phyloP scores from a whole-genome alignment of 1,140 invertebrate genomes.

The Drosophila sp. region DNA sequence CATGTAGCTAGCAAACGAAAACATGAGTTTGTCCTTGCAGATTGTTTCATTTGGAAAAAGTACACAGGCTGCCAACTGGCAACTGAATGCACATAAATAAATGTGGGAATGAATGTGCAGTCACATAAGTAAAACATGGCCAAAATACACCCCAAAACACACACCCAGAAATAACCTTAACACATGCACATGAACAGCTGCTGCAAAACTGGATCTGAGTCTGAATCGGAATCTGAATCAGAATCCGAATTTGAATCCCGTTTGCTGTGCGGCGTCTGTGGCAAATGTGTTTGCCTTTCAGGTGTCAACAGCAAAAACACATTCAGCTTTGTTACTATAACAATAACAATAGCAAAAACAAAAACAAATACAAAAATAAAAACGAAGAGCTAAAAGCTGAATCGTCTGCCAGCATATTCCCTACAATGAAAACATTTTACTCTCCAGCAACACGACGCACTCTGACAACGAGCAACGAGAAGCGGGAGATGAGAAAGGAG shows the following conservation, averaged over 20 bases:
- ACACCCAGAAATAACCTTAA: constrained; percentile 10
- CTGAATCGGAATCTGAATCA: constrained; percentile 42
- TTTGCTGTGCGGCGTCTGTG: constrained; percentile 70
- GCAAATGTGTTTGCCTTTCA: constrained; percentile 78
- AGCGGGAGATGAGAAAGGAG: too few relatives aligned
- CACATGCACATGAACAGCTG: constrained; percentile 43
- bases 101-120: background rate
- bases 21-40: constrained; percentile 57
- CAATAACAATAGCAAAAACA: constrained; percentile 44
- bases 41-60: constrained; percentile 54
- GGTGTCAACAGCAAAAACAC: constrained; percentile 78
- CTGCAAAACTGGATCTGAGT: too few relatives aligned
- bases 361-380: constrained; percentile 39
- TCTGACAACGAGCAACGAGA: constrained; percentile 27
- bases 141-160: background rate
- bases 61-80: constrained; percentile 55
- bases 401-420: constrained; percentile 60
- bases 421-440: constrained; percentile 78
- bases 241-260: constrained; percentile 52
- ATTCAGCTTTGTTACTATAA: constrained; percentile 76
- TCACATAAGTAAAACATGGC: constrained; percentile 1
- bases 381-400: constrained; percentile 48
- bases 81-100: constrained; percentile 5
- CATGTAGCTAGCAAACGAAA: constrained; percentile 65
- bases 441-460: constrained; percentile 32